phyloP scores from a whole-genome alignment of 2,113 vertebrate genomes.

The Plestiodon gilberti region DNA sequence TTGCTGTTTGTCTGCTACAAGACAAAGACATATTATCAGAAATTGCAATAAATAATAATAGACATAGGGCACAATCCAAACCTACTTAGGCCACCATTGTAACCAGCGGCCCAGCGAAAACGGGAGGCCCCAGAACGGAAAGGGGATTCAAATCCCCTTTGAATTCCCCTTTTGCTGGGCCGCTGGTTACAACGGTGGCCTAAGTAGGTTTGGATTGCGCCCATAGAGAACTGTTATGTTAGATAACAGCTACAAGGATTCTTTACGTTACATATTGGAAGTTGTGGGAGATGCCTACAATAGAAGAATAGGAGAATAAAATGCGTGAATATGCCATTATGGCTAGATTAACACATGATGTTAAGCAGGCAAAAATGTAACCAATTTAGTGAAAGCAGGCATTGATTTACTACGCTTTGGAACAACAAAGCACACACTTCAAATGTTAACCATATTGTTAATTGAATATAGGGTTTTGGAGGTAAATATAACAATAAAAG shows the following conservation, averaged over 20 bases:
- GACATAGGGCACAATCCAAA: too few species aligned
- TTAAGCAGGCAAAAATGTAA: background rate
- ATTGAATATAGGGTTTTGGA: background rate
- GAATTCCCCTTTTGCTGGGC: too few species aligned
- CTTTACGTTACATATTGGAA: background rate
- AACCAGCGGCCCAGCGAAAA: too few species aligned
- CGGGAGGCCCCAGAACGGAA: too few species aligned
- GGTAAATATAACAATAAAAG: background rate
- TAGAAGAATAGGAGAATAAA: background rate
- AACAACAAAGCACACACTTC: background rate
- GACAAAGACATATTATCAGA: constrained; percentile 48
- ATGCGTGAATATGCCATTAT: background rate
- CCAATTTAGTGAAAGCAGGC: background rate
- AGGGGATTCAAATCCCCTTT: too few species aligned
- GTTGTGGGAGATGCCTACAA: background rate
- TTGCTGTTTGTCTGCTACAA: constrained; percentile 58
- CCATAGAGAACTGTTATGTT: background rate
- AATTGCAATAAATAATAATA: constrained; percentile 17
- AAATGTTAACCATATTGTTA: background rate
- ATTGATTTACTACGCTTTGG: background rate
- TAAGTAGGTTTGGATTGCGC: too few species aligned
- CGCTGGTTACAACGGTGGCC: too few species aligned
- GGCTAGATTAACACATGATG: background rate
- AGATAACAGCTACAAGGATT: background rate
- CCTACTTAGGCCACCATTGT: too few species aligned